Conservation (phyloP, 2,113 vertebrate genomes). For the Notiomystis cincta region DNA sequence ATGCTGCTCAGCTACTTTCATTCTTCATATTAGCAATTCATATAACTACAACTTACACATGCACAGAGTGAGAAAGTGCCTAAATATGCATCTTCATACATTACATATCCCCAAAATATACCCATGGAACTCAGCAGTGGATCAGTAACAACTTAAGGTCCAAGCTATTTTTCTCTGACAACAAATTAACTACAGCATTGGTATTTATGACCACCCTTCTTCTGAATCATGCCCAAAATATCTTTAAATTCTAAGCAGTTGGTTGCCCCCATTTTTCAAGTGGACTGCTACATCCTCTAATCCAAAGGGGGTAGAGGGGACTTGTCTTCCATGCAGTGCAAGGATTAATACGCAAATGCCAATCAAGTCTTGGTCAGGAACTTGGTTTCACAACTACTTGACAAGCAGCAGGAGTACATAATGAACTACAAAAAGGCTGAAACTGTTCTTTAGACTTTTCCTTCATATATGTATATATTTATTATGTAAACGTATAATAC, state of each 20-base stretch:
- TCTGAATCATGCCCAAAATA: background rate
- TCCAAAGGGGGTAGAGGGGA: background rate
- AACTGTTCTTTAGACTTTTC: background rate
- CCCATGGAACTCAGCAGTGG: background rate
- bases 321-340: background rate
- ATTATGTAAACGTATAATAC: background rate
- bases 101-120: background rate
- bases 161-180: background rate
- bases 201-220: background rate
- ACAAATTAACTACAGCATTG: background rate
- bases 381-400: background rate
- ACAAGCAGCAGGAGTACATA: background rate
- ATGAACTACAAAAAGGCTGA: background rate
- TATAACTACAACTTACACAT: background rate
- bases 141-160: background rate
- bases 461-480: background rate
- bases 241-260: background rate
- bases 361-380: background rate
- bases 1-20: background rate
- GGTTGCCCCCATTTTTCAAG: background rate
- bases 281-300: background rate
- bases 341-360: background rate
- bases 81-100: background rate
- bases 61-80: background rate
- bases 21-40: background rate